These are phyloP conservation scores for Panthera uncia DNA, from an alignment of 2,113 vertebrate genomes.

Conservation along the genomic window DNA sequence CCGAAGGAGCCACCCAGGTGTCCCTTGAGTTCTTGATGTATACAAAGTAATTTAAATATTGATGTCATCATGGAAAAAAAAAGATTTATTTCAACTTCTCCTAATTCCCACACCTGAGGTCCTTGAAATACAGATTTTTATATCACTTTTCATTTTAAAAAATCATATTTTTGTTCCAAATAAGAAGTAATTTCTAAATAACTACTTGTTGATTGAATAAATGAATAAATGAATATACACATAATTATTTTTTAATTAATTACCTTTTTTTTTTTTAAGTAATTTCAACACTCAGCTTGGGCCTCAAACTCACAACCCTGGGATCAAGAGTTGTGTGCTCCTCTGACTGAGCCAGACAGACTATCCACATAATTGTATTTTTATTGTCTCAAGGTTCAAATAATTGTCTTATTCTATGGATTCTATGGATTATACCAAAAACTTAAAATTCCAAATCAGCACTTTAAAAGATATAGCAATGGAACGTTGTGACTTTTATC, in stretches of 20 bases:
- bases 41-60: neutral
- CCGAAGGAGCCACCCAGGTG: too few relatives aligned
- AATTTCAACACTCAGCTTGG: neutral
- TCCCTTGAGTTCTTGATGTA: neutral
- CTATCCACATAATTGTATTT: neutral
- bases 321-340: neutral
- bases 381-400: neutral
- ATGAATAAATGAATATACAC: neutral
- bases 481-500: neutral
- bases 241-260: neutral
- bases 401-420: neutral
- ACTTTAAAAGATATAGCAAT: neutral
- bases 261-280: neutral
- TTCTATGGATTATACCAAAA: neutral
- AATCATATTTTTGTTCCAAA: neutral
- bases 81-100: neutral
- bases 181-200: constrained; percentile 1
- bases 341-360: neutral
- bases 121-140: neutral
- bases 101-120: neutral
- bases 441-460: neutral
- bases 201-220: neutral
- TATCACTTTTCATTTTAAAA: neutral
- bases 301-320: neutral
- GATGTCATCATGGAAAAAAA: neutral